Evolutionary conservation across 2,888 invertebrate species (phyloP).

Genomic region (Venustoraphidia nigricollis): DNA sequence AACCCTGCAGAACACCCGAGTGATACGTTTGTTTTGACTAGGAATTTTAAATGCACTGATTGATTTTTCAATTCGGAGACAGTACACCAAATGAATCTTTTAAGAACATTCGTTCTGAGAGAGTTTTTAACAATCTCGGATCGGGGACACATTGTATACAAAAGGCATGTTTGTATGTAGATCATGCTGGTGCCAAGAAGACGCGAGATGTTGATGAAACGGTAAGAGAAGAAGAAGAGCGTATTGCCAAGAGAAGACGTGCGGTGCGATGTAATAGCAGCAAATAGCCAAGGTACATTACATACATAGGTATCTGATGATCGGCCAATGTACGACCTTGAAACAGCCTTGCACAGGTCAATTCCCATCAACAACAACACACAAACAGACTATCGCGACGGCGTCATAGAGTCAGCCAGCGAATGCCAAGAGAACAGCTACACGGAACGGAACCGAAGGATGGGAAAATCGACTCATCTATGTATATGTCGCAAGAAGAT

Average conservation of each 20-base stretch:
- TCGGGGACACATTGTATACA: slow-evolving; percentile 8
- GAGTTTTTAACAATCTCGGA: slow-evolving; percentile 1
- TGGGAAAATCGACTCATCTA: too few species aligned
- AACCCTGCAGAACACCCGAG: too few species aligned
- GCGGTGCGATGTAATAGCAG: slow-evolving; percentile 18
- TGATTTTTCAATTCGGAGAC: too few species aligned
- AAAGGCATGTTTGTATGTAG: slow-evolving; percentile 4
- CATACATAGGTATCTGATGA: slow-evolving; percentile 9
- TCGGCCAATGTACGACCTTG: slow-evolving; percentile 32
- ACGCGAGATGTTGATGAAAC: background rate
- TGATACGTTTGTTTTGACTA: too few species aligned
- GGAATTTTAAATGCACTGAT: too few species aligned
- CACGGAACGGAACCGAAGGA: background rate
- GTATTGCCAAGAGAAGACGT: slow-evolving; percentile 1
- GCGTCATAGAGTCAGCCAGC: background rate
- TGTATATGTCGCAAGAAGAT: too few species aligned
- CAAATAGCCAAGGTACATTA: slow-evolving; percentile 9
- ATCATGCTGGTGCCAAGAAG: slow-evolving; percentile 4
- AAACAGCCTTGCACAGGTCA: slow-evolving; percentile 30
- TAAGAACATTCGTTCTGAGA: too few species aligned
- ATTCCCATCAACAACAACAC: slow-evolving; percentile 16
- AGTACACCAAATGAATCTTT: too few species aligned
- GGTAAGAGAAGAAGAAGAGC: background rate
- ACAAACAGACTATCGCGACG: slow-evolving; percentile 3
- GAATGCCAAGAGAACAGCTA: background rate